These are phyloP conservation scores for Saguinus midas DNA, from an alignment of 2,113 vertebrate species.

Conservation along the genomic window DNA sequence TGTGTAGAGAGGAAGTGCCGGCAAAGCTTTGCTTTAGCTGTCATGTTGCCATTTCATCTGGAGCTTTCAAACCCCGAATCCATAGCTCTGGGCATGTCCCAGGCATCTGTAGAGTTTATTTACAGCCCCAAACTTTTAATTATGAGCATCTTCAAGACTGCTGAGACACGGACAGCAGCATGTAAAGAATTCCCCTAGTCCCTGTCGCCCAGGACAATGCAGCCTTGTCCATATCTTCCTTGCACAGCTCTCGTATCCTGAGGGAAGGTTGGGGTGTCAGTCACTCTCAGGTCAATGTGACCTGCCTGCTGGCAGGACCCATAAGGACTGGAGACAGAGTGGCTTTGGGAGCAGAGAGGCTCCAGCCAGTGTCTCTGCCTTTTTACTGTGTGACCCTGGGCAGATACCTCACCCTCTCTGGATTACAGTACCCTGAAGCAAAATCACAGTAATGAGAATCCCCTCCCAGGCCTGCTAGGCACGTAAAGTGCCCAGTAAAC, in stretches of 20 bases:
- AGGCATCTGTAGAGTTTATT: neutral
- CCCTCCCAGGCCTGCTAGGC: accelerated
- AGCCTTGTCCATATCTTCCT: accelerated
- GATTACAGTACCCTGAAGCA: neutral
- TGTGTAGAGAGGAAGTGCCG: accelerated
- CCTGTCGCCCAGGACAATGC: accelerated
- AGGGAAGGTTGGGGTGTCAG: neutral
- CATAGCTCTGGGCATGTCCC: accelerated
- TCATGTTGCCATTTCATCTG: accelerated
- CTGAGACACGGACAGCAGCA: accelerated
- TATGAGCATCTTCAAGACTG: neutral
- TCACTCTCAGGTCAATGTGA: neutral
- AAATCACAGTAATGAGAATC: accelerated
- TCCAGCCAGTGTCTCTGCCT: accelerated
- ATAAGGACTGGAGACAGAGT: accelerated
- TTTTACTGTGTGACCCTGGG: neutral
- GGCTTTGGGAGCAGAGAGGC: neutral
- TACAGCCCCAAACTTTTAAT: neutral
- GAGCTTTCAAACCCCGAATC: neutral
- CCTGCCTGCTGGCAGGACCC: neutral
- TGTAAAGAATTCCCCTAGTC: accelerated
- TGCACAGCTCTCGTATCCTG: accelerated
- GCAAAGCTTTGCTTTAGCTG: neutral
- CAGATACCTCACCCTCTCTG: neutral
- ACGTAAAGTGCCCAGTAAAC: accelerated